Percentiles rank a stretch among this genome's conserved stretches.
These are phyloP conservation scores for Bombus breviceps DNA, from an alignment of 1,140 invertebrate species.

Conservation along the genomic window DNA sequence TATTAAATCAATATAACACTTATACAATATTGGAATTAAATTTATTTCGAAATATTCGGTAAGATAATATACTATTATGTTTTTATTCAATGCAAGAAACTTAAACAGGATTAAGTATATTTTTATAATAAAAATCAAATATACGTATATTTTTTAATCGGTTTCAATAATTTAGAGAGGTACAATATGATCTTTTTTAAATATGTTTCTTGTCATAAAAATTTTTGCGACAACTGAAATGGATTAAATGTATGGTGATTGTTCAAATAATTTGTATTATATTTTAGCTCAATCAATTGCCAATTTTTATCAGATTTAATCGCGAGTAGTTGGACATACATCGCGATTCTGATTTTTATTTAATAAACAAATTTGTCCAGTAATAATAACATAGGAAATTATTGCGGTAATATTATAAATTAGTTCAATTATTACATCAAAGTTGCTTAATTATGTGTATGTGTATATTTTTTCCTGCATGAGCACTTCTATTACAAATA, in stretches of 20 bases:
- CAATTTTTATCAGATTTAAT: constrained; percentile 31
- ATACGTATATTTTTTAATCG: constrained; percentile 18
- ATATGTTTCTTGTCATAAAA: constrained; percentile 9
- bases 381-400: constrained; percentile 29
- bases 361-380: constrained; percentile 33
- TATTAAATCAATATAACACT: constrained; percentile 58
- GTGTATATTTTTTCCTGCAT: constrained; percentile 53
- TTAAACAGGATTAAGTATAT: constrained; percentile 11
- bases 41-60: constrained; percentile 17
- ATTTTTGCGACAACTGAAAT: constrained; percentile 47
- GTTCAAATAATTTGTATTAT: constrained; percentile 60
- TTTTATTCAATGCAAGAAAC: constrained; percentile 6
- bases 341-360: constrained; percentile 10
- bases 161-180: background rate
- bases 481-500: constrained; percentile 58
- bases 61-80: constrained; percentile 9
- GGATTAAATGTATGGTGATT: constrained; percentile 51
- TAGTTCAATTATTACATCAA: constrained; percentile 57
- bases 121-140: background rate
- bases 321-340: constrained; percentile 33
- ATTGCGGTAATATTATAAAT: constrained; percentile 42
- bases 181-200: background rate
- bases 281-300: constrained; percentile 51
- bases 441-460: constrained; percentile 42
- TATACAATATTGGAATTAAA: constrained; percentile 43